Evolutionary conservation across 2,797 vertebrate species (phyloP).

Genomic region (Siniperca undulata): DNA sequence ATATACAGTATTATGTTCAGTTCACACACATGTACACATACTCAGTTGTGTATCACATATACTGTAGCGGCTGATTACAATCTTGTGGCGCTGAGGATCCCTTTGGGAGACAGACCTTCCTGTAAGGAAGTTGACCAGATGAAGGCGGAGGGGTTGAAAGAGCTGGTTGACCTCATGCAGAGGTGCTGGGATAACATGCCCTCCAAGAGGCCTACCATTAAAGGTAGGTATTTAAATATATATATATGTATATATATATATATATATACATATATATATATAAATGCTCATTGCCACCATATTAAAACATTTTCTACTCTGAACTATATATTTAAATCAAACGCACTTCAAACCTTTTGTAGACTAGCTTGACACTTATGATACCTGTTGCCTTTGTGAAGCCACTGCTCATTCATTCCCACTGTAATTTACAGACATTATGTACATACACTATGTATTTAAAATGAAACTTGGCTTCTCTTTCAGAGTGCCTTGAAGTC

Average conservation of each 20-base stretch:
- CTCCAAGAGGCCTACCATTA: constrained; percentile 62
- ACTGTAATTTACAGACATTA: neutral
- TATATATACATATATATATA: too few relatives aligned
- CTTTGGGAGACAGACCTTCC: constrained; percentile 60
- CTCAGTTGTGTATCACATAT: neutral
- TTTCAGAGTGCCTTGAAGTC: constrained; percentile 70
- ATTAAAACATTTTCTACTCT: neutral
- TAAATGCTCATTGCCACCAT: neutral
- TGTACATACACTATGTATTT: neutral
- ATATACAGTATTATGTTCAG: neutral
- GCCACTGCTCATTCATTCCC: rapidly evolving
- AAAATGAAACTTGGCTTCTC: neutral
- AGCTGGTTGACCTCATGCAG: constrained; percentile 74
- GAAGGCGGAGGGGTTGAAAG: constrained; percentile 49
- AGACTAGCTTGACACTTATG: neutral
- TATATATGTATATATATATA: too few relatives aligned
- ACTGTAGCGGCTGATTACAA: rapidly evolving
- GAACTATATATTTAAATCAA: neutral
- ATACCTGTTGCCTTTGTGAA: neutral
- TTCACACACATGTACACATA: neutral
- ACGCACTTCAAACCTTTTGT: neutral
- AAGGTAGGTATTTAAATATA: constrained; percentile 47
- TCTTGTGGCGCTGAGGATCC: constrained; percentile 52
- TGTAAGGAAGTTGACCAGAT: neutral
- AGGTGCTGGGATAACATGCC: constrained; percentile 69